Conservation (phyloP, 2,888 invertebrate species). For the Caenorhabditis wallacei region DNA sequence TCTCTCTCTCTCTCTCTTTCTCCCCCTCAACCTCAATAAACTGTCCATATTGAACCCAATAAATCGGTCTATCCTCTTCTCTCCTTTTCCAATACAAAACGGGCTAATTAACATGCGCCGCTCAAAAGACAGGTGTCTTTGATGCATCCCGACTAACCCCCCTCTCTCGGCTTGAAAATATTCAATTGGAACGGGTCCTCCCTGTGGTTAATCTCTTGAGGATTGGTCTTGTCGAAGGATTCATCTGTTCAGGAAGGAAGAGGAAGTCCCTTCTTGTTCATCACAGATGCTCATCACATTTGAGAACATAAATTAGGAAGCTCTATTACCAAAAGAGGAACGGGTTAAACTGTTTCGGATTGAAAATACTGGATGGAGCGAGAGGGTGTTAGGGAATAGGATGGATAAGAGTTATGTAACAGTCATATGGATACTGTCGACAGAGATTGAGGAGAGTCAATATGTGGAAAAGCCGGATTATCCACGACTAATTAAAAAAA, state of each 20-base stretch:
- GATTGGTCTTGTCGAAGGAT: not conserved
- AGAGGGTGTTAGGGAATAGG: not conserved
- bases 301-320: slow-evolving; percentile 55
- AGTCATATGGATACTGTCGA: slow-evolving; percentile 27
- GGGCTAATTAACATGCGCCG: slow-evolving; percentile 59
- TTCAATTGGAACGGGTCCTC: slow-evolving; percentile 22
- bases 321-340: slow-evolving; percentile 59
- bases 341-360: slow-evolving; percentile 31
- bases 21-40: slow-evolving; percentile 9
- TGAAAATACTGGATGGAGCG: not conserved
- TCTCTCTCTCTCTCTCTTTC: too few relatives aligned
- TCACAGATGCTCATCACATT: slow-evolving; percentile 58
- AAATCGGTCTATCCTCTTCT: slow-evolving; percentile 34
- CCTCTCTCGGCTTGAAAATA: not conserved
- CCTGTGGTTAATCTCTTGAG: slow-evolving; percentile 45
- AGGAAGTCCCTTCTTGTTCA: slow-evolving; percentile 39
- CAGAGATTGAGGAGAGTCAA: not conserved
- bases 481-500: too few relatives aligned
- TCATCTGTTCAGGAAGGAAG: slow-evolving; percentile 39
- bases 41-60: slow-evolving; percentile 31
- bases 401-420: slow-evolving; percentile 38
- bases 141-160: slow-evolving; percentile 34
- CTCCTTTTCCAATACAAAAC: slow-evolving; percentile 22
- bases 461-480: not conserved
- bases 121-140: slow-evolving; percentile 49